Evolutionary conservation across 2,888 invertebrate genomes (phyloP), one percentile per base, ranked within the genome.

Genomic region (Monopis laevigella): DNA sequence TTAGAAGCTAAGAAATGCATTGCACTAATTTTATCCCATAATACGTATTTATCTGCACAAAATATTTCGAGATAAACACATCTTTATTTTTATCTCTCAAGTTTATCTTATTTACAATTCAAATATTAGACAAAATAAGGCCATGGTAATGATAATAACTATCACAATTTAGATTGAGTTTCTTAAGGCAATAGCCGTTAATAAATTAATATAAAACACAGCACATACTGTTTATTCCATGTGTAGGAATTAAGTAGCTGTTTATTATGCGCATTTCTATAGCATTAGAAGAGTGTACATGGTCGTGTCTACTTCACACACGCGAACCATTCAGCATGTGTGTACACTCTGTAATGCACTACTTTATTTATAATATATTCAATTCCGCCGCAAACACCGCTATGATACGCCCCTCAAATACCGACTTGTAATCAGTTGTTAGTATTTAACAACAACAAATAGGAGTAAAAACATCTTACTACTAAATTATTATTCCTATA

Each of bases 71-170:
- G 65, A 71, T 68, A 66, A 70, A 58, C 41, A 59, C 58, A 62
- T 62, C 56, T 59, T 59, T 32, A 12, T 32, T 17, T 30, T 28
- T 28, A 40, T 35, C 40, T 38, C 29, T 36, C 57, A 58, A 57
- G 52, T 58, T 66, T 65, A 75, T 75, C 74, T 70, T 78, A 77
- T 74, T 68, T 74, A 77, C 74, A 75, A 65, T 68, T 64, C 61
- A 65, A 66, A 65, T 54, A 62, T 61, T 65, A 68, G 61, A 64
- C 57, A 61, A 60, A 54, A 58, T 46, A 57, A 71, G 69, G 67
- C 71, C 70, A 65, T 67, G 66, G 61, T n/a, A n/a, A n/a, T n/a
- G n/a, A n/a, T n/a, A n/a, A n/a, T 59, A 61, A 65, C 62, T 78
- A 75, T 77, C 74, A 77, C 77, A 73, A 66, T 59, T 56, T 62